Base-by-base conservation (phyloP, 1,140 invertebrate species). In the Phortica variegata region DNA sequence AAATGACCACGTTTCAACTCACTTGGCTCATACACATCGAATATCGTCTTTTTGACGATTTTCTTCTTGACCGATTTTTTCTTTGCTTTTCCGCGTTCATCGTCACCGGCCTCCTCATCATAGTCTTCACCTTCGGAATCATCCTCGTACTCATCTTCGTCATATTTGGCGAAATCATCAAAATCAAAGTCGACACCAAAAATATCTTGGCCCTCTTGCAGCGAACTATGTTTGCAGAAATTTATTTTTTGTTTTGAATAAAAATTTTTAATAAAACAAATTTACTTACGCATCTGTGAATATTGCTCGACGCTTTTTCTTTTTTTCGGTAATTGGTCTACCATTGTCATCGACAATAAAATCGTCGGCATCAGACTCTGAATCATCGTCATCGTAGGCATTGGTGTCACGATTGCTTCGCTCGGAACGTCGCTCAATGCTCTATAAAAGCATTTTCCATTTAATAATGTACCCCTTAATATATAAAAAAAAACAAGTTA, bases 151-250 rank as follows among this genome's bases (percentile, higher is more conserved):
- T 90, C 87, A 46, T 91, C 90, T 6, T 92, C 90, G 15, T 86
- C 91, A 77, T 90, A 92, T 70, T 91, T 89, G 21, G 88, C 86
- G 79, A 97, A 95, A 60, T 97, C 95, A 54, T 95, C 92, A 77
- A 91, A 97, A 77, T 99, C 95, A 80, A 98, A 98, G 75, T 98
- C 93, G 16, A 98, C 95, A 46, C 97, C 97, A 78, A 99, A 99
- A 57, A 98, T 97, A 72, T 99, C 97, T 78, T 98, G 95, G 43
- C 97, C 97, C 79, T 98, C 94, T 84, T 98, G 95, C 19, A 98
- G 78, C 1, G 92, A 90, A 4, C 90, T 91, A 16, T 29, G 2
- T 1, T 13, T 7, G 18, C 26, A 26, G 1, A 16, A 2, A 17
- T 20, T 19, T 8, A 6, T 31, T 43, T 43, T 43, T 29, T 31